Conservation (phyloP, 2,888 invertebrate species). For the Chironomus riparius region DNA sequence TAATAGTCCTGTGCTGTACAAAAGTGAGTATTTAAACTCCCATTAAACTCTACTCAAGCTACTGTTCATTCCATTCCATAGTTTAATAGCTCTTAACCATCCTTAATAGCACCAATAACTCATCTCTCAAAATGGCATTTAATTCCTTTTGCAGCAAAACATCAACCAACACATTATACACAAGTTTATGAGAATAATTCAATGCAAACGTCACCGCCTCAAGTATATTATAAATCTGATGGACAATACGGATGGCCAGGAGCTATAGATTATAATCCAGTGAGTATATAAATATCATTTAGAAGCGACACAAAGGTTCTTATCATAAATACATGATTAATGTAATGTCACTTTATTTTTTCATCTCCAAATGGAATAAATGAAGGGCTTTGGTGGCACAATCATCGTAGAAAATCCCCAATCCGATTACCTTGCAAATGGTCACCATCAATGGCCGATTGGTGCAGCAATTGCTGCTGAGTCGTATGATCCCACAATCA, state of each 20-base stretch:
- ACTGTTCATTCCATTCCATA: too few relatives aligned
- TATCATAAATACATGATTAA: too few relatives aligned
- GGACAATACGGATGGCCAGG: conserved; percentile 27
- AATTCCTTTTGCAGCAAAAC: conserved; percentile 32
- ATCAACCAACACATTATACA: conserved; percentile 31
- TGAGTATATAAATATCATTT: conserved; percentile 13
- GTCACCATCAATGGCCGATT: conserved; percentile 28
- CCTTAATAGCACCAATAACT: neutral
- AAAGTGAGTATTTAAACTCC: conserved; percentile 22
- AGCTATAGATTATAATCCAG: conserved; percentile 18
- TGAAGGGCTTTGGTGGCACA: conserved; percentile 25
- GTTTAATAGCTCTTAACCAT: neutral
- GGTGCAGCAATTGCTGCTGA: conserved; percentile 7
- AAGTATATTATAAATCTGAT: conserved; percentile 26
- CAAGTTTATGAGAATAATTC: conserved; percentile 34
- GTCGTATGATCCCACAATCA: conserved; percentile 26
- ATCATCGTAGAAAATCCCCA: conserved; percentile 28
- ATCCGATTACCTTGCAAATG: conserved; percentile 28
- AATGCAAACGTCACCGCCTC: conserved; percentile 33
- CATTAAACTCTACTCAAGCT: too few relatives aligned
- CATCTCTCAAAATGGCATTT: neutral
- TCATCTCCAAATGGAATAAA: too few relatives aligned
- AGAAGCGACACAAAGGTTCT: neutral
- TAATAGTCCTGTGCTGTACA: conserved; percentile 29
- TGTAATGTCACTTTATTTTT: too few relatives aligned